Evolutionary conservation across 1,140 invertebrate genomes (phyloP).

Genomic region (Drosophila repleta): DNA sequence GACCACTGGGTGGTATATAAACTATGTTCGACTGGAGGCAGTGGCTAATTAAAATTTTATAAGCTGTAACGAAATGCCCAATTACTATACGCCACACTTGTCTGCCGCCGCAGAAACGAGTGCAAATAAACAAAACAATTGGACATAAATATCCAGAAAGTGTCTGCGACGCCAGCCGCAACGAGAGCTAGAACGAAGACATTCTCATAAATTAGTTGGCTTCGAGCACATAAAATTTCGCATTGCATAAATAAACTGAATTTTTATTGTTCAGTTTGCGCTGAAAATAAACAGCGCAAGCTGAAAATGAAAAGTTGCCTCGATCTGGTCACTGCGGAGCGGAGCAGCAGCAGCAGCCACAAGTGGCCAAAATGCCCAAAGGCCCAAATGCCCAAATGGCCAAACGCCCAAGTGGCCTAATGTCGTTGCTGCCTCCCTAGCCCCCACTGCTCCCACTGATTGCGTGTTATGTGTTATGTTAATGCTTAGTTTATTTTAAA

Average conservation of each 20-base stretch:
- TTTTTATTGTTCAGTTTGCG: slow-evolving; percentile 69
- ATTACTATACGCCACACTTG: slow-evolving; percentile 66
- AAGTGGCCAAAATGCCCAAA: slow-evolving; percentile 55
- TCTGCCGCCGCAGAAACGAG: slow-evolving; percentile 38
- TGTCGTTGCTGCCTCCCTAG: slow-evolving; percentile 19
- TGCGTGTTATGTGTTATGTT: slow-evolving; percentile 14
- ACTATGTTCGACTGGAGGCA: slow-evolving; percentile 4
- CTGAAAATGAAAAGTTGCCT: slow-evolving; percentile 39
- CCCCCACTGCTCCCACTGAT: not conserved
- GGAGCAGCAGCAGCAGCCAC: slow-evolving; percentile 48
- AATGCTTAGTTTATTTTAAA: slow-evolving; percentile 40
- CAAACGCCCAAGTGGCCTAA: slow-evolving; percentile 35
- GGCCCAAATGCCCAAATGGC: not conserved
- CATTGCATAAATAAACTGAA: slow-evolving; percentile 63
- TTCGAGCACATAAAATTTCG: slow-evolving; percentile 60
- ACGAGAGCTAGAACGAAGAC: slow-evolving; percentile 46
- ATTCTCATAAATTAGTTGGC: slow-evolving; percentile 52
- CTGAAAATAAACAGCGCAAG: slow-evolving; percentile 31
- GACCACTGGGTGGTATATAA: too few relatives aligned
- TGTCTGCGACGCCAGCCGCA: slow-evolving; percentile 46
- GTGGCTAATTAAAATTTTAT: slow-evolving; percentile 55
- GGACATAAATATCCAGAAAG: slow-evolving; percentile 52
- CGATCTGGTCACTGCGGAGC: slow-evolving; percentile 37
- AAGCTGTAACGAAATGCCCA: slow-evolving; percentile 58
- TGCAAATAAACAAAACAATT: slow-evolving; percentile 33